A percentile compares a stretch with the other conserved stretches of the same genome.
Evolutionary conservation across 2,113 vertebrate species (phyloP).

Genomic region (Buteo buteo): DNA sequence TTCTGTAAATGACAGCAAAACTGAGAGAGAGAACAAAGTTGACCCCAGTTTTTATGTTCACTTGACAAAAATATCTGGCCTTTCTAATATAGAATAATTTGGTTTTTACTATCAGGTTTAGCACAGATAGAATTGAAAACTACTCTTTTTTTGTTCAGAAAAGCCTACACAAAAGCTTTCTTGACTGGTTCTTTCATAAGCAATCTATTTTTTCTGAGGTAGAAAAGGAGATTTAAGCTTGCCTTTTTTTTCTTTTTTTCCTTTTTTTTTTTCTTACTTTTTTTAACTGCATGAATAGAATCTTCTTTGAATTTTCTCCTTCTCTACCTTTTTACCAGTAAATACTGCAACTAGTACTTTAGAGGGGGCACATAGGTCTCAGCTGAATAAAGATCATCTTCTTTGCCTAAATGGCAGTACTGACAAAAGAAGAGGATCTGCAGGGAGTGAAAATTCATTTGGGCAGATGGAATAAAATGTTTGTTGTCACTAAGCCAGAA

Average conservation of each 20-base stretch:
- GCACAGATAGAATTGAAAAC: background rate
- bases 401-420: background rate
- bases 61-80: background rate
- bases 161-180: background rate
- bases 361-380: background rate
- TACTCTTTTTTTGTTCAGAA: background rate
- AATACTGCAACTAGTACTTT: background rate
- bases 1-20: background rate
- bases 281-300: background rate
- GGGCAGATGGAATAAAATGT: background rate
- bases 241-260: accelerated
- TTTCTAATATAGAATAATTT: background rate
- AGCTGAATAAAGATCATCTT: background rate
- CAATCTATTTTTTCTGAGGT: background rate
- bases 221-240: background rate
- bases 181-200: background rate
- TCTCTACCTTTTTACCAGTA: background rate
- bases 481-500: background rate
- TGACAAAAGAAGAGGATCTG: background rate
- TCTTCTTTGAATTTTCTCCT: background rate
- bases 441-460: background rate
- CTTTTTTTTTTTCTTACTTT: background rate
- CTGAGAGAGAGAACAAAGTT: background rate
- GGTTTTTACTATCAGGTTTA: background rate
- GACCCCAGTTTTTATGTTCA: background rate